phyloP scores from a whole-genome alignment of 2,113 vertebrate genomes.

The Odontesthes bonariensis region DNA sequence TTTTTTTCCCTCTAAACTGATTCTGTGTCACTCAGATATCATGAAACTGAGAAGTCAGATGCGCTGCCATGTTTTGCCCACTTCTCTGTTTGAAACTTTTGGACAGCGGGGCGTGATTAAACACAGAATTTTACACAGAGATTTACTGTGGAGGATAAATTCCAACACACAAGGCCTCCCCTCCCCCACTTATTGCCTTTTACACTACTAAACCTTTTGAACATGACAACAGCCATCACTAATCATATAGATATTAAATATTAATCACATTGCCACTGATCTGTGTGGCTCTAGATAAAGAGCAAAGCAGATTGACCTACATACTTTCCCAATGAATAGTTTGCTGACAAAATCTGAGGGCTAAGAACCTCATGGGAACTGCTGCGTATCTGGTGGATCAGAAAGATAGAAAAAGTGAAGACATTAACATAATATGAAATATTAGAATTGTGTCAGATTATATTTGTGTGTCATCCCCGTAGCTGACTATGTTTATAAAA shows the following conservation, averaged over 20 bases:
- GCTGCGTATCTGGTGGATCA: constrained; percentile 41
- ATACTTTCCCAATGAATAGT: constrained; percentile 64
- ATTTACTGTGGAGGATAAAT: constrained; percentile 24
- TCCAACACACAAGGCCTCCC: constrained; percentile 7
- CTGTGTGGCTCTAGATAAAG: constrained; percentile 62
- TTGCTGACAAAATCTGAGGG: constrained; percentile 53
- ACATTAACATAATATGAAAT: constrained; percentile 55
- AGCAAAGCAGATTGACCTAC: constrained; percentile 78
- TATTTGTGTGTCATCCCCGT: constrained; percentile 44
- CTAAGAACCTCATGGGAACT: constrained; percentile 45
- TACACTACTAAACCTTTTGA: constrained; percentile 53
- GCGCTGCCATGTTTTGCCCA: not conserved
- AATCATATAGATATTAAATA: constrained; percentile 65
- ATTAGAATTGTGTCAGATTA: constrained; percentile 60
- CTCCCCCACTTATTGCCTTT: constrained; percentile 28
- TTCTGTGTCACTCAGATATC: constrained; percentile 38
- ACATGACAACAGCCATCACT: constrained; percentile 55
- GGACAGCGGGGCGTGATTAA: constrained; percentile 1
- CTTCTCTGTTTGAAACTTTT: constrained; percentile 4
- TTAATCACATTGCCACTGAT: constrained; percentile 68
- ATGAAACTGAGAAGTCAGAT: constrained; percentile 24
- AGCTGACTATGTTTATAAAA: constrained; percentile 51
- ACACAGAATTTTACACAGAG: constrained; percentile 23
- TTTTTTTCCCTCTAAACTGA: constrained; percentile 19
- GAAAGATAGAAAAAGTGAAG: constrained; percentile 38